Evolutionary conservation across 2,888 invertebrate genomes (phyloP).

Genomic region (Eudemis profundana): DNA sequence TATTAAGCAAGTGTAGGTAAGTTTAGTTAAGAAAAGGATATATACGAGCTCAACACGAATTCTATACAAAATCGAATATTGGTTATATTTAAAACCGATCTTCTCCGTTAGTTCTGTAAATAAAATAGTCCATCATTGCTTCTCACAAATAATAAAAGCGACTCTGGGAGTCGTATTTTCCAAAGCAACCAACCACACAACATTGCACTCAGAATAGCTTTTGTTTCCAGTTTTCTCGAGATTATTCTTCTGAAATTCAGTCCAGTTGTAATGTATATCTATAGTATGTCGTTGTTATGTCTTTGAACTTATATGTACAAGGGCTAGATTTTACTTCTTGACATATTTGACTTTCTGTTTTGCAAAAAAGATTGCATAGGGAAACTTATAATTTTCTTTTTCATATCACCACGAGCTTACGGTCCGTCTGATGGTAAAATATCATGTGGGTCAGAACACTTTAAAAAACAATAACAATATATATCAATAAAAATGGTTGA

Average conservation of each 20-base stretch:
- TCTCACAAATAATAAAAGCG: constrained; percentile 20
- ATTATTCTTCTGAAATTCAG: constrained; percentile 41
- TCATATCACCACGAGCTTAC: too few species aligned
- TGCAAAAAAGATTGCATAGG: too few species aligned
- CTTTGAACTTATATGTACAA: too few species aligned
- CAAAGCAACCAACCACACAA: constrained; percentile 38
- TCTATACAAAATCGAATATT: not conserved
- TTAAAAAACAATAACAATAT: too few species aligned
- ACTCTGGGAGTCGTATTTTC: constrained; percentile 38
- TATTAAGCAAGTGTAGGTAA: too few species aligned
- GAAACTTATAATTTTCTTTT: too few species aligned
- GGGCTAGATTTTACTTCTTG: too few species aligned
- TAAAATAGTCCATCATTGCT: constrained; percentile 19
- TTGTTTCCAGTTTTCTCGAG: constrained; percentile 45
- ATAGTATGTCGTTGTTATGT: not conserved
- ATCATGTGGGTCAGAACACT: too few species aligned
- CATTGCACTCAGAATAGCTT: constrained; percentile 38
- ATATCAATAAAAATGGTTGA: not conserved
- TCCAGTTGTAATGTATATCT: constrained; percentile 21
- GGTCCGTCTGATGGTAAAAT: too few species aligned
- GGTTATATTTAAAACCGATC: not conserved
- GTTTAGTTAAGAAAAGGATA: too few species aligned
- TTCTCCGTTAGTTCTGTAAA: constrained; percentile 1
- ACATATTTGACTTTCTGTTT: too few species aligned
- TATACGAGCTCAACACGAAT: not conserved